Base-by-base conservation (phyloP, 2,113 vertebrate genomes). In the Apodemus speciosus region DNA sequence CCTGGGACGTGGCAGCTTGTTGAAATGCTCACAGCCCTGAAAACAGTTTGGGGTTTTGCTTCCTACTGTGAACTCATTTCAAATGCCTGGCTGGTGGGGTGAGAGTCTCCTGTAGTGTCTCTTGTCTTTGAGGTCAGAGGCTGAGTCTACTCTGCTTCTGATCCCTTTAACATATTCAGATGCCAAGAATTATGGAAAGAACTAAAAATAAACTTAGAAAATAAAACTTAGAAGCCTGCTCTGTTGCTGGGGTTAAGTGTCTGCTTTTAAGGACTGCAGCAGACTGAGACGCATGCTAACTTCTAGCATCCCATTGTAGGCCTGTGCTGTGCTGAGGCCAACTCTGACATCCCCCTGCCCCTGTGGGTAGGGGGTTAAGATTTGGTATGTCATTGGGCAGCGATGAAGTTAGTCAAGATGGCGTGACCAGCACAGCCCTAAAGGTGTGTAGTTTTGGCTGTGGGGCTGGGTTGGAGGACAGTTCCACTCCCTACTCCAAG, bases 171-270 rank as follows among this genome's bases (percentile, higher is more conserved):
- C 35, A 75, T 46, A 46, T 27, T 20, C 14, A 35, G n/a, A 32
- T 73, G 16, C 60, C 35, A 18, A 80, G 40, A 62, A 86, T 25
- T 94, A 73, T 94, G 66, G 69, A 80, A 92, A 43, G 43, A 93
- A 73, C 60, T 60, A 46, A 92, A 96, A 95, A 89, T 94, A 95
- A 95, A 95, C 64, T 38, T 9, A 64, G 76, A 87, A 68, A 79
- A 58, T 71, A 73, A 79, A 88, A 75, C 64, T 60, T 13, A 51
- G 81, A 93, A 89, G 53, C 58, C 53, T 94, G 53, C 43, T 71
- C 15, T 95, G 75, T 72, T 32, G 60, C 86, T 84, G 9, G 95
- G 56, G 60, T 79, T 69, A 72, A 69, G 27, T 91, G 71, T n/a
- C 40, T 94, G 69, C 71, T 58, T 84, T 79, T 83, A 87, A 89